These are phyloP conservation scores for Octodon degus DNA, from an alignment of 2,113 vertebrate species.

Conservation along the genomic window DNA sequence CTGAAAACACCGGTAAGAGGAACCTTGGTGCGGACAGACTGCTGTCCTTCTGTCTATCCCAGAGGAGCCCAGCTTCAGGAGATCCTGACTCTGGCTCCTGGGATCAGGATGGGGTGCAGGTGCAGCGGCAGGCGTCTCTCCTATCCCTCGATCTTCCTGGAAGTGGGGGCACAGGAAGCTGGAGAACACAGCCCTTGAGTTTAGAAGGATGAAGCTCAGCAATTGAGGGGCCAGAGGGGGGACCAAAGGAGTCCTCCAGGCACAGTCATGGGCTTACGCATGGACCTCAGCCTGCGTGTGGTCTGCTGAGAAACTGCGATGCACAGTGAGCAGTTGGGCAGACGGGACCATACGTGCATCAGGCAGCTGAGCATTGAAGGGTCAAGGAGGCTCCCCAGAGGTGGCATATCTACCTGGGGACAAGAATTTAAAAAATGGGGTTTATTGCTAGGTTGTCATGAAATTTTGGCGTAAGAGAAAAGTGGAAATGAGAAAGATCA, in stretches of 20 bases:
- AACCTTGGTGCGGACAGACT: conserved; percentile 75
- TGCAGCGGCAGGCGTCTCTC: neutral
- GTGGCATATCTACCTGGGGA: neutral
- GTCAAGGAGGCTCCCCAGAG: neutral
- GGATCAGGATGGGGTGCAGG: neutral
- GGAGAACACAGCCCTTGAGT: neutral
- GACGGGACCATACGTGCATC: neutral
- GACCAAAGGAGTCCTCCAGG: neutral
- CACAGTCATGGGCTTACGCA: rapidly evolving
- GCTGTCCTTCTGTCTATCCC: neutral
- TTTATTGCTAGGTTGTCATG: neutral
- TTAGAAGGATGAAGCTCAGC: neutral
- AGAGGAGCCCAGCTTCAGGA: conserved; percentile 3
- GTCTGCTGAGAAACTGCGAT: neutral
- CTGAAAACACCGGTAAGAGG: conserved; percentile 84
- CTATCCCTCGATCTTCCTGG: neutral
- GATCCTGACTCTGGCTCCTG: neutral
- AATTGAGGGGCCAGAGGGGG: neutral
- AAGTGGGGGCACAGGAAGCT: neutral
- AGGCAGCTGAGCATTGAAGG: neutral
- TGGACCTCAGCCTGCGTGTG: neutral
- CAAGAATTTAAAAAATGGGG: neutral
- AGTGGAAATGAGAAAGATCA: neutral
- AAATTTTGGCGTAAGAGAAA: neutral
- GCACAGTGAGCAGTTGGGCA: neutral